Percentiles rank a stretch among this genome's conserved stretches.
These are phyloP conservation scores for Notoglanidium macrostoma DNA, from an alignment of 2,797 vertebrate genomes.

Conservation along the genomic window DNA sequence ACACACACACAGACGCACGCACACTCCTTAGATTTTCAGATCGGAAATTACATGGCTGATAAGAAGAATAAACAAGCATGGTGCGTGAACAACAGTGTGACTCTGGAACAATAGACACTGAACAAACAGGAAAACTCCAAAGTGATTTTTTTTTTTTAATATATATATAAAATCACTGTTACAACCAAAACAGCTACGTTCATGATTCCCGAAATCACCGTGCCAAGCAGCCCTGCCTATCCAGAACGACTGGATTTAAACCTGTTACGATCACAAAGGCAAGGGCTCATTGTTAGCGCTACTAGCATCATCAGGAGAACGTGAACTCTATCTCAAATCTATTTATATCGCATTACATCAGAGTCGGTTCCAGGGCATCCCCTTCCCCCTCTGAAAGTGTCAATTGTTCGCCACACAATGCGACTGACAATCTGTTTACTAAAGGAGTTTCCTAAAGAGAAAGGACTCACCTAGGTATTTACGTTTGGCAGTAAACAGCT, in stretches of 20 bases:
- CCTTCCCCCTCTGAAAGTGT: slow-evolving; percentile 41
- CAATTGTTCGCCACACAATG: slow-evolving; percentile 60
- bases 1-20: background rate
- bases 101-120: background rate
- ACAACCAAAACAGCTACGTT: background rate
- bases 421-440: slow-evolving; percentile 52
- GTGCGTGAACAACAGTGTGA: too few relatives aligned
- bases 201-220: background rate
- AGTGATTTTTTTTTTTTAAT: background rate
- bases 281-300: background rate
- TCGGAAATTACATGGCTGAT: background rate
- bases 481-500: slow-evolving; percentile 25
- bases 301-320: slow-evolving; percentile 18
- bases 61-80: background rate
- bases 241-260: slow-evolving; percentile 12
- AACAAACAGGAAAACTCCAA: background rate
- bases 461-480: slow-evolving; percentile 51
- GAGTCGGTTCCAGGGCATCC: slow-evolving; percentile 26
- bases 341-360: slow-evolving; percentile 53
- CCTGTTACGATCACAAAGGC: background rate
- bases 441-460: slow-evolving; percentile 49
- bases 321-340: slow-evolving; percentile 32
- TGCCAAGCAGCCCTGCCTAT: background rate
- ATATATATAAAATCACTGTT: background rate
- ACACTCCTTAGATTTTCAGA: slow-evolving; percentile 1